Base-by-base conservation (phyloP, 2,888 invertebrate species). In the Spisula subtruncata region DNA sequence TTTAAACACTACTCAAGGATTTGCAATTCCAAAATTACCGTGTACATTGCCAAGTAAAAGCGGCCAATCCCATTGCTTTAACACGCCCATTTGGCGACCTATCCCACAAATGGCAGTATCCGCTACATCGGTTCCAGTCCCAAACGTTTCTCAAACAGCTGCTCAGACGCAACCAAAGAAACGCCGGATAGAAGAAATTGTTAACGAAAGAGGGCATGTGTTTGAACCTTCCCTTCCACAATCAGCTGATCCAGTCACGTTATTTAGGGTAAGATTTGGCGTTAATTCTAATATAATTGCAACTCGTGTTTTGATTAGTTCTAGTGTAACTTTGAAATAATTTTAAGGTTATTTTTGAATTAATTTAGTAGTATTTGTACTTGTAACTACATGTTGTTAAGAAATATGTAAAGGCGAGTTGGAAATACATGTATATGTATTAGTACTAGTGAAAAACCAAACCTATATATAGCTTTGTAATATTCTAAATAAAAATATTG, bases 101-200 rank as follows among this genome's bases (percentile, higher is more conserved):
- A 80, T 90, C 12, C 90, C 90, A 20, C 90, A 90, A 71, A 86
- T 90, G 86, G 88, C 89, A 18, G 5, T 84, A 0, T 16, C 79
- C 18, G 16, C 32, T 29, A 1, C 32, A 75, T 18, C 20, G 20
- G 8, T 20, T 41, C 25, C 85, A 81, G 60, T 81, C 6, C 60
- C 56, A 46, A 20, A 10, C 18, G 29, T 82, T 8, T 29, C 32
- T 14, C 32, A 0, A n/a, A 86, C 54, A 71, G 14, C 0, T 71
- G 35, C 71, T 46, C 56, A 83, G 20, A 6, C 16, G 32, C 75
- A 75, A 75, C 32, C 32, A 32, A 32, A 75, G 16, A 75, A 75
- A 75, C 75, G 75, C 8, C 29, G 35, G 14, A 75, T 75, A 8
- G 75, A 75, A 2, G 75, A 75, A 75, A 35, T 32, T 16, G 25